Conservation (phyloP, 1,140 invertebrate genomes). For the Zaprionus vittiger region DNA sequence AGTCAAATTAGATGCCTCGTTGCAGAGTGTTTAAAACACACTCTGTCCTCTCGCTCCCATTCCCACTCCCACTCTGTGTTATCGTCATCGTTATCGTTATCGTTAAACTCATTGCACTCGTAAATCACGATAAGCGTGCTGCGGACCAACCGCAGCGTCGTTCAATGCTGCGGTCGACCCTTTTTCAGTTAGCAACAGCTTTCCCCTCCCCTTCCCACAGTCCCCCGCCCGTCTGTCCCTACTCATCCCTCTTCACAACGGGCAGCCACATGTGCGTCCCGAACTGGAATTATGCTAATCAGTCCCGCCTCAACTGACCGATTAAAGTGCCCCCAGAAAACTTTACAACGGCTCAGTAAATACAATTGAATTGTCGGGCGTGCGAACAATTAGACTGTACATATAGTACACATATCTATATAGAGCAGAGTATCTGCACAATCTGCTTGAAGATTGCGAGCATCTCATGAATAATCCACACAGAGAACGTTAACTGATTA, state of each 20-base stretch:
- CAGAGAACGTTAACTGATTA: conserved; percentile 47
- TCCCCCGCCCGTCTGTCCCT: background rate
- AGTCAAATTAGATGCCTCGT: conserved; percentile 43
- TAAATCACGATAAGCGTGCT: conserved; percentile 61
- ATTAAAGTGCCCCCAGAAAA: conserved; percentile 20
- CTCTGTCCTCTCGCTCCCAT: conserved; percentile 7
- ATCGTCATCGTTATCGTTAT: conserved; percentile 57
- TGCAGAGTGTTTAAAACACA: conserved; percentile 46
- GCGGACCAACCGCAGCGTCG: conserved; percentile 49
- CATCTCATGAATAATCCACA: conserved; percentile 64
- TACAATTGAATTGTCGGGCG: conserved; percentile 71
- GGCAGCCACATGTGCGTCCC: conserved; percentile 42
- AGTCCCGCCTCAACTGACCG: conserved; percentile 38
- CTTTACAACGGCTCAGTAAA: conserved; percentile 15
- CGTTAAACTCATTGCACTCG: conserved; percentile 55
- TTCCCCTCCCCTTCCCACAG: background rate
- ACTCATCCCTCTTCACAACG: background rate
- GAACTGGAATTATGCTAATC: conserved; percentile 68
- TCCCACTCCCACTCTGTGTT: background rate
- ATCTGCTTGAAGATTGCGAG: background rate
- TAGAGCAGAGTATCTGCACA: background rate
- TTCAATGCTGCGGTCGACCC: conserved; percentile 62
- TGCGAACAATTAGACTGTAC: conserved; percentile 47
- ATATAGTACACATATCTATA: background rate
- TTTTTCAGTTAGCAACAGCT: conserved; percentile 47